Evolutionary conservation across 1,140 invertebrate genomes (phyloP).

Genomic region (Hycleus cichorii): DNA sequence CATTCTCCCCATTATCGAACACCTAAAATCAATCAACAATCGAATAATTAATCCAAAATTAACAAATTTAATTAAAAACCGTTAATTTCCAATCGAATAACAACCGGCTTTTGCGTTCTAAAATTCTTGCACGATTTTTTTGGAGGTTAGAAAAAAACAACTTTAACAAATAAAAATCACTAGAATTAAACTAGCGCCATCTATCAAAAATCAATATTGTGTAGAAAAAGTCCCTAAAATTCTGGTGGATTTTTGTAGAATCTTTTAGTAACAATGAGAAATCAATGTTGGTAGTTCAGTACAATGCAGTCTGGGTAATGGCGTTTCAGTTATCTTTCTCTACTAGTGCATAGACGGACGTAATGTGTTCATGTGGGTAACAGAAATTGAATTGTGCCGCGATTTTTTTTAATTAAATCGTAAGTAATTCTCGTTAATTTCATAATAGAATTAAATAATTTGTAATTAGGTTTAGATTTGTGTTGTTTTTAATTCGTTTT

Average conservation of each 20-base stretch:
- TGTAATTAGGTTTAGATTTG: too few species aligned
- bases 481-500: too few species aligned
- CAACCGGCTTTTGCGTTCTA: too few species aligned
- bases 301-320: slow-evolving; percentile 28
- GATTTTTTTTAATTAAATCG: slow-evolving; percentile 28
- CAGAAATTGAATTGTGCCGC: neutral
- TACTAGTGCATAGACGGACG: neutral
- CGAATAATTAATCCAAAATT: too few species aligned
- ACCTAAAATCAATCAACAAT: too few species aligned
- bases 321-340: slow-evolving; percentile 6
- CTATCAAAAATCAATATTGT: too few species aligned
- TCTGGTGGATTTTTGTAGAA: slow-evolving; percentile 35
- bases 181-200: too few species aligned
- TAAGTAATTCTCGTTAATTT: slow-evolving; percentile 9
- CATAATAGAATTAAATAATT: too few species aligned
- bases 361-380: neutral
- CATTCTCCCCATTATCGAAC: slow-evolving; percentile 17
- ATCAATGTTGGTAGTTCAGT: slow-evolving; percentile 40
- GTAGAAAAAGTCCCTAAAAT: slow-evolving; percentile 37
- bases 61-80: too few species aligned
- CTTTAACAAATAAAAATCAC: neutral
- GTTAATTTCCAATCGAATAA: too few species aligned
- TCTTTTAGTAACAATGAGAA: slow-evolving; percentile 37
- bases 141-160: neutral
- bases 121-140: neutral